Evolutionary conservation across 2,113 vertebrate species (phyloP), one percentile per base, ranked within the genome.

Genomic region (Trogon melanurus): DNA sequence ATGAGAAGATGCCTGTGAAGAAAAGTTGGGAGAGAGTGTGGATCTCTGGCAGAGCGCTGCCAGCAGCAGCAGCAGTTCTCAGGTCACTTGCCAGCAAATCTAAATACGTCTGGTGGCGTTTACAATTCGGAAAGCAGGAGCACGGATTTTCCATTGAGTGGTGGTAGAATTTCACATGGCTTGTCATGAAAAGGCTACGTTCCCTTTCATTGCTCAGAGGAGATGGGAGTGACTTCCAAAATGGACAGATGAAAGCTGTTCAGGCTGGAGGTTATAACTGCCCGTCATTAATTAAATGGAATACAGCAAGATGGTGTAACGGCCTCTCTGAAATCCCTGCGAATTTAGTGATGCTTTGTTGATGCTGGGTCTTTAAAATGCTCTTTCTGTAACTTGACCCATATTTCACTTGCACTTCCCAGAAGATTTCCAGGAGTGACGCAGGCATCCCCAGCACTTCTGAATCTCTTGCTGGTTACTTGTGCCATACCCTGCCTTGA

Each of bases 61-160:
- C 78, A 84, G 85, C 17, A 64, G 64, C 85, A 57, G 70, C 78
- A 74, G 75, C 82, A 84, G 45, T 3, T 27, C 66, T 94, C 36
- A 67, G 86, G 86, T 72, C 83, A 92, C 29, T 92, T 92, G 76
- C 79, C 76, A 87, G 69, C 81, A 79, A 79, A 79, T 65, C 53
- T 70, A 67, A 94, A 64, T 87, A 76, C 0, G 5, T 60, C 34
- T 29, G 17, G 48, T 95, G 79, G 60, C 57, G 56, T 93, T 97
- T 95, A 71, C 82, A 91, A 48, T 91, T 85, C 44, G 53, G 79
- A 89, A 85, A 89, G 47, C 76, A 86, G 78, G 79, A 94, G 41
- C 2, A 30, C 0, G 1, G 34, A 25, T 88, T 96, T 95, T 94
- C 67, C 9, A 7, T 87, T 92, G 75, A 8, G 34, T 65, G 57